Percentiles rank a stretch among this genome's conserved stretches.
These are phyloP conservation scores for Drosophila incognita DNA, from an alignment of 2,888 invertebrate species.

Conservation along the genomic window DNA sequence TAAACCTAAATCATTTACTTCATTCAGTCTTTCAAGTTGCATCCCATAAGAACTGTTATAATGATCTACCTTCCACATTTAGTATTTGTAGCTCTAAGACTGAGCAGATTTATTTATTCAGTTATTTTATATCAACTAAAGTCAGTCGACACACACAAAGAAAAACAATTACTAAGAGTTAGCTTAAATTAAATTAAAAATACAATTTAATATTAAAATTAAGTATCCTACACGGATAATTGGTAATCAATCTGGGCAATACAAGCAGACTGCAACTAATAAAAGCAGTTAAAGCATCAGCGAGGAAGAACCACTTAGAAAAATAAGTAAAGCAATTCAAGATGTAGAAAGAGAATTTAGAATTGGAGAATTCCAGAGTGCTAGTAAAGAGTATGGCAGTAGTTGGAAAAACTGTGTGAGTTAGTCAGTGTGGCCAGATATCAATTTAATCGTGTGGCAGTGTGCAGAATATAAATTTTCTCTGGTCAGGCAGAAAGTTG, in stretches of 20 bases:
- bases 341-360: not conserved
- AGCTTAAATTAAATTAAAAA: not conserved
- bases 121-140: too few relatives aligned
- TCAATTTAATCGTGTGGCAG: conserved; percentile 33
- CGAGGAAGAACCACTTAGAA: not conserved
- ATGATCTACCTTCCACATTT: too few relatives aligned
- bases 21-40: not conserved
- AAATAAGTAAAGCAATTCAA: not conserved
- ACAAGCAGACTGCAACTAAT: not conserved
- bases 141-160: too few relatives aligned
- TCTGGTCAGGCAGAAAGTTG: conserved; percentile 48
- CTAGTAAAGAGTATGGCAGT: not conserved
- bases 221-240: not conserved
- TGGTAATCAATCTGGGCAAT: not conserved
- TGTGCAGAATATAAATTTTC: conserved; percentile 52
- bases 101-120: too few relatives aligned
- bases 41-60: not conserved
- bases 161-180: too few relatives aligned
- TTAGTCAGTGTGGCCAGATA: conserved; percentile 1
- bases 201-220: not conserved
- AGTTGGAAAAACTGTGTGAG: not conserved
- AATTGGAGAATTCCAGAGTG: too few relatives aligned
- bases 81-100: too few relatives aligned
- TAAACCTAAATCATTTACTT: not conserved
- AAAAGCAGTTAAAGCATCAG: not conserved